Base-by-base conservation (phyloP, 2,888 invertebrate genomes). In the Argyra leucocephala region DNA sequence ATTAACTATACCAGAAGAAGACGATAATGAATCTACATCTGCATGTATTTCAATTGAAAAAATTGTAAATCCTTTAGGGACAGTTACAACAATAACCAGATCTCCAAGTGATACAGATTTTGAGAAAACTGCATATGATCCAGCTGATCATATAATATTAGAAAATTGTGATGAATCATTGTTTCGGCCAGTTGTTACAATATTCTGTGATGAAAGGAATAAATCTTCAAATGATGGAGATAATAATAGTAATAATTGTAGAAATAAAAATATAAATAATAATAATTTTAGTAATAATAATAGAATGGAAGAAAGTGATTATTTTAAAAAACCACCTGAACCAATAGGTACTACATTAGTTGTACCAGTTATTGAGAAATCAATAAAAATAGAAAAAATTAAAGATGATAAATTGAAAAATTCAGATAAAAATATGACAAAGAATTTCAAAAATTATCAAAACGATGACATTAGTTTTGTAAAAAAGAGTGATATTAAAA, bases 1-100 rank as follows among this genome's bases (percentile, higher is more conserved):
- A 67, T 65, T 66, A 65, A 66, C 68, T 66, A 66, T 67, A 22
- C 48, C 22, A 63, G 65, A 65, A 65, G 58, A 58, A 22, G 22
- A 58, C 7, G 58, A 58, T 21, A 66, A 65, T 61, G 64, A 64
- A 64, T 22, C 59, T 63, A 60, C 58, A 58, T 21, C 23, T 31
- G 24, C 69, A 26, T 64, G 69, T 31, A 58, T 71, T 9, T 72
- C 74, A 9, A 74, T 80, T 22, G 80, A 78, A 69, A 80, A 80
- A 66, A 87, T 89, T 70, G 90, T 91, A 74, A 90, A 88, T 81
- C 90, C 89, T 65, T 80, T 87, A 76, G 90, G 90, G 72, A 88
- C 87, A 67, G 90, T 89, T 73, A 84, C 76, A 69, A 80, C 77
- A 73, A 79, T 81, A 76, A 74, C 74, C 62, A 72, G 75, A 2